Base-by-base conservation (phyloP, 2,797 vertebrate genomes). In the Lindbergichthys nudifrons region DNA sequence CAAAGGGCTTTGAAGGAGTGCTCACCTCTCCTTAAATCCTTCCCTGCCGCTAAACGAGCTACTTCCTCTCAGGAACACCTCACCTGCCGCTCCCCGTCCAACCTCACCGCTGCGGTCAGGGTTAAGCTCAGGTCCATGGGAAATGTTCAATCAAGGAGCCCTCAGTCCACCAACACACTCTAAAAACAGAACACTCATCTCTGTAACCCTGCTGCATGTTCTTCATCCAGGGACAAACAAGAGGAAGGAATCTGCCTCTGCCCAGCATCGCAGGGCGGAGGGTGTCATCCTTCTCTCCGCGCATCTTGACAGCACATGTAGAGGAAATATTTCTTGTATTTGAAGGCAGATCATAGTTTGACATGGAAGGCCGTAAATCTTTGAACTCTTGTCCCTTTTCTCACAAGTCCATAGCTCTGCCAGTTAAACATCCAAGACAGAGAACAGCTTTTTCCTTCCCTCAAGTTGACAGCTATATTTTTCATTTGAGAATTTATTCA, bases 241-340 rank as follows among this genome's bases (percentile, higher is more conserved):
- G 36, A 19, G 52, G 60, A 50, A 53, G 46, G 71, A 81, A 50
- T 78, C 69, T 26, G 51, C 41, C 41, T 75, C 66, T n/a, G 65
- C 8, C 53, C 0, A 8, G 23, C 64, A 19, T 71, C 2, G 3
- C 71, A 32, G 43, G 70, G 39, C 70, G 13, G 50, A 48, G 77
- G 73, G 64, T 86, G 84, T 89, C 85, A 73, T 73, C 77, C 43
- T 30, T 69, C 67, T 75, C 79, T 79, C 73, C 36, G 30, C 54
- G 48, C 92, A 92, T 90, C 91, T 91, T 91, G 90, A 88, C 52
- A 39, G 78, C 91, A 91, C 81, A 91, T 90, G 90, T 61, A 56
- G 52, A 51, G 71, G 65, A 81, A 77, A 76, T 82, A 73, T 74
- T 84, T 84, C n/a, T 80, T 80, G 77, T 50, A 70, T 87, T 71